These are phyloP conservation scores for Sebastes minor DNA, from an alignment of 2,797 vertebrate genomes.

Conservation along the genomic window DNA sequence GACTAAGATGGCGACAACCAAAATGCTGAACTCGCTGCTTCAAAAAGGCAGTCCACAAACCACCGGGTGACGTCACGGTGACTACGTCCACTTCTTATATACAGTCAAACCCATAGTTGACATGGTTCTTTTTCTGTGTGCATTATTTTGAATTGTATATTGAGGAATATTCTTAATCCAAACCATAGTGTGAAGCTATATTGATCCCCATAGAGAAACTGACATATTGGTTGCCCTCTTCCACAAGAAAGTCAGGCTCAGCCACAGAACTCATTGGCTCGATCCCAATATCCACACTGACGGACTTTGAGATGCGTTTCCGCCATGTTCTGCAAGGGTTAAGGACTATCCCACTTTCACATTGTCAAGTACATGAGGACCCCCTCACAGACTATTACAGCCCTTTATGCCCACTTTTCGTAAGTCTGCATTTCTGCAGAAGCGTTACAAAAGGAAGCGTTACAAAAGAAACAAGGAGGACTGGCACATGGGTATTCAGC, in stretches of 20 bases:
- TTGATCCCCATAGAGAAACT: neutral
- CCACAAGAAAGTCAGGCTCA: neutral
- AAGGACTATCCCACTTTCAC: neutral
- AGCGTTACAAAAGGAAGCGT: neutral
- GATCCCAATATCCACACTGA: neutral
- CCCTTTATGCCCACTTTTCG: neutral
- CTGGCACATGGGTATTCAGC: neutral
- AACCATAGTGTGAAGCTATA: neutral
- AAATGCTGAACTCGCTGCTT: no score
- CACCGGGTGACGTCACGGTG: no score
- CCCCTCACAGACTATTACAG: neutral
- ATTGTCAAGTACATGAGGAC: neutral
- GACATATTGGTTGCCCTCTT: neutral
- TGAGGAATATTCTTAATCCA: neutral
- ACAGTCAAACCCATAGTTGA: neutral
- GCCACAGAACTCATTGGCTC: neutral
- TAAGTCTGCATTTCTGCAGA: neutral
- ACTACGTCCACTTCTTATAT: no score
- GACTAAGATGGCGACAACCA: no score
- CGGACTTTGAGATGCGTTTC: neutral
- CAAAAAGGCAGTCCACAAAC: no score
- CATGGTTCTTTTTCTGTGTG: neutral
- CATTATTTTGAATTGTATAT: neutral
- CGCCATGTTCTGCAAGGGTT: neutral
- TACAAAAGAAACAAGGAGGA: neutral